A percentile compares a stretch with the other conserved stretches of the same genome.
phyloP scores from a whole-genome alignment of 2,888 invertebrate species.

The Ischnus inquisitorius region DNA sequence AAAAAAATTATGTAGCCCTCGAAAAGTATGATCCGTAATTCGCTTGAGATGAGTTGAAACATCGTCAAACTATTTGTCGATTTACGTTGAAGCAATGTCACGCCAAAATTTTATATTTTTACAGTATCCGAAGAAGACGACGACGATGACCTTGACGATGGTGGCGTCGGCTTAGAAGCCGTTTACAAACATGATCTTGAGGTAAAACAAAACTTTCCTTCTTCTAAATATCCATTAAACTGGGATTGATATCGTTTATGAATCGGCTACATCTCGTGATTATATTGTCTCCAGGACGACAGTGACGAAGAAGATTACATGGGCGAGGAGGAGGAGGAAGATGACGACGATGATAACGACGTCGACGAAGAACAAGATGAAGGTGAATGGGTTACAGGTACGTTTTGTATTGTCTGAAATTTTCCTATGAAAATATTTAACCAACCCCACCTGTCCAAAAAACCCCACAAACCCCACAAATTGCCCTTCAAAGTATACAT shows the following conservation, averaged over 20 bases:
- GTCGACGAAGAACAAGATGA: constrained; percentile 84
- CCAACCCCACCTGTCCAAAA: background rate
- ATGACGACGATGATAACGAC: constrained; percentile 88
- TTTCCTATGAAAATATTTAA: background rate
- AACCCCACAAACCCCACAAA: background rate
- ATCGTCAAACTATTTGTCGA: constrained; percentile 68
- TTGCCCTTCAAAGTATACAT: no score
- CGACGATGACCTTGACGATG: constrained; percentile 89
- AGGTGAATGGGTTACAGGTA: constrained; percentile 79
- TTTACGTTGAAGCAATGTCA: constrained; percentile 63
- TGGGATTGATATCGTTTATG: constrained; percentile 55
- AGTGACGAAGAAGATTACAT: constrained; percentile 88
- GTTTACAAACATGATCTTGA: constrained; percentile 90
- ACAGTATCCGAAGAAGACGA: constrained; percentile 88
- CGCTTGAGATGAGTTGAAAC: no score
- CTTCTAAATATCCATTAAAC: no score
- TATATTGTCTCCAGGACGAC: constrained; percentile 84
- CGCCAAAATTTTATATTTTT: constrained; percentile 49
- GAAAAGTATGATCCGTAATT: no score
- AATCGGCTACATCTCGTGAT: background rate
- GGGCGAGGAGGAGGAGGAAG: constrained; percentile 89
- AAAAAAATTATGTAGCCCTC: no score
- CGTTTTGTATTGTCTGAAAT: background rate
- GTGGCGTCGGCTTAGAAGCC: constrained; percentile 89
- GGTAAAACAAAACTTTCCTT: constrained; percentile 84